Conservation (phyloP, 2,113 vertebrate species). For the Asarcornis scutulata region DNA sequence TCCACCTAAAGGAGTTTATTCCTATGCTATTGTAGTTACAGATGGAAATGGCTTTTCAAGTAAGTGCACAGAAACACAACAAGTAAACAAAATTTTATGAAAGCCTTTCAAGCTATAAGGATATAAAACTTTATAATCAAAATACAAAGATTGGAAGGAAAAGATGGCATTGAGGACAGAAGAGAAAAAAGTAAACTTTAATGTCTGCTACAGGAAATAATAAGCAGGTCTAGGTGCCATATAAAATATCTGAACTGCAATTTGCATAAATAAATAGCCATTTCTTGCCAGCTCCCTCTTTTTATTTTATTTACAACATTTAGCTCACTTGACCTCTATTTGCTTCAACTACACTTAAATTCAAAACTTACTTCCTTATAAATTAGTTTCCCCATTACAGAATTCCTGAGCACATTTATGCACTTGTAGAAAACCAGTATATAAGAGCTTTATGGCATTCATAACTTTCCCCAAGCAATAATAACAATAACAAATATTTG, state of each 20-base stretch:
- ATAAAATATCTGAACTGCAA: not conserved
- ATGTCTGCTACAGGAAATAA: not conserved
- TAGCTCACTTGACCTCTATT: not conserved
- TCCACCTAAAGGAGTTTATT: slow-evolving; percentile 22
- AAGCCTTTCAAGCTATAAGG: not conserved
- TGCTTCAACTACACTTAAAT: not conserved
- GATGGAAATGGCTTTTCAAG: slow-evolving; percentile 9
- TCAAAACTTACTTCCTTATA: not conserved
- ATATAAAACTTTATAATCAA: not conserved
- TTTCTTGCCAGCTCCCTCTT: not conserved
- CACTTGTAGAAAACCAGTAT: not conserved
- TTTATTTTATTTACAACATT: not conserved
- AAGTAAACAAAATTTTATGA: slow-evolving; percentile 15
- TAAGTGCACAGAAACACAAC: slow-evolving; percentile 5
- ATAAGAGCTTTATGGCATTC: not conserved
- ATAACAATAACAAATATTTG: not conserved
- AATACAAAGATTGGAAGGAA: not conserved
- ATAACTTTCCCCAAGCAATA: not conserved
- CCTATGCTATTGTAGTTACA: not conserved
- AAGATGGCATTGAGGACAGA: not conserved
- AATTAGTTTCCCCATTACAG: not conserved
- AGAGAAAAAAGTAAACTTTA: not conserved
- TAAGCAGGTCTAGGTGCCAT: not conserved
- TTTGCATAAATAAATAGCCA: slow-evolving; percentile 16
- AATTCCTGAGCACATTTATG: not conserved